Evolutionary conservation across 2,113 vertebrate genomes (phyloP).

Genomic region (Eulemur macaco): DNA sequence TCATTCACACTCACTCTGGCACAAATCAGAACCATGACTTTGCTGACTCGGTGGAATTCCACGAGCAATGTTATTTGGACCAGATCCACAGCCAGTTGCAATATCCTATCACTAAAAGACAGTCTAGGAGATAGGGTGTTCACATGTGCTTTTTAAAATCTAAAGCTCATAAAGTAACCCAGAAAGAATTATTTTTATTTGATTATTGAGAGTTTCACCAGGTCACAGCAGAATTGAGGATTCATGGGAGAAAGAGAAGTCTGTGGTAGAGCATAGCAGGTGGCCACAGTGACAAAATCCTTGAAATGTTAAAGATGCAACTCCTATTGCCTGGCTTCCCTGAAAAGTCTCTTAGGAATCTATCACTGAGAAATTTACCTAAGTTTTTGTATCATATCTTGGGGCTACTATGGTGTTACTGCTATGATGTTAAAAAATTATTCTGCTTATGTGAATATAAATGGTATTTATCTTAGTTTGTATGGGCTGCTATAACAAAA

Average conservation of each 20-base stretch:
- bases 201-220: constrained; percentile 9
- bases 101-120: neutral
- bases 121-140: neutral
- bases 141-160: neutral
- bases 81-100: neutral
- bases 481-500: neutral
- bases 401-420: neutral
- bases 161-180: neutral
- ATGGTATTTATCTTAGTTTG: neutral
- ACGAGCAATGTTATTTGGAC: neutral
- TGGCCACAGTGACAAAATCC: neutral
- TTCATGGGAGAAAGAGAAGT: neutral
- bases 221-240: neutral
- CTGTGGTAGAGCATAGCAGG: neutral
- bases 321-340: neutral
- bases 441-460: constrained; percentile 15
- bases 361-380: neutral
- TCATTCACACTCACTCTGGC: neutral
- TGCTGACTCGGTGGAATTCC: constrained; percentile 32
- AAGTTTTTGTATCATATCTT: neutral
- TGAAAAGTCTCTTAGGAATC: neutral
- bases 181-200: neutral
- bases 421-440: neutral
- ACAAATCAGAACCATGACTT: neutral
- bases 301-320: neutral